Base-by-base conservation (phyloP, 2,113 vertebrate genomes). In the Vireo altiloquus region DNA sequence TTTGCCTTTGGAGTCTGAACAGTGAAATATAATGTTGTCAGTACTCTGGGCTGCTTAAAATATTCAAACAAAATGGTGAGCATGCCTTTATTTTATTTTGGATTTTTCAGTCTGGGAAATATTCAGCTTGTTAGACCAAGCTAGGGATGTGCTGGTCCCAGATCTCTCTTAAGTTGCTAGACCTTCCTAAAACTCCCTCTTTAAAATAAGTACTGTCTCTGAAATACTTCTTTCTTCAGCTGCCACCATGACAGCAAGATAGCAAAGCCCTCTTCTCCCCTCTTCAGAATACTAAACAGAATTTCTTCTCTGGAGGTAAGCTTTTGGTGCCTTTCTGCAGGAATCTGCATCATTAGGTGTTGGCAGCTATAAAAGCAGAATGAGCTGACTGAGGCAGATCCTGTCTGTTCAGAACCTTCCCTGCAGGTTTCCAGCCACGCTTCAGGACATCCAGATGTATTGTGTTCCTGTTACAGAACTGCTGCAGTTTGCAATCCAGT, bases 381-480 rank as follows among this genome's bases (percentile, higher is more conserved):
- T 6, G 50, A 92, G 90, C 94, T 94, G 90, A 91, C 69, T 44
- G 65, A 75, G 42, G 87, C 90, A 89, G 74, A 87, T 89, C 33
- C 60, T 91, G 42, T 35, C 53, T 70, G 30, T 75, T 92, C 56
- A 89, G 69, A 81, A 27, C 21, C 39, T 89, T 84, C 60, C 87
- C 74, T 64, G 54, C 6, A 4, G 86, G 54, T 57, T 94, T 30
- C 28, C 66, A 60, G 35, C 61, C n/a, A 1, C 1, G 27, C 89
- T 89, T 65, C 77, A 84, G 90, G 92, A 82, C 30, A 54, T 75
- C 40, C n/a, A 8, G 85, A 72, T 53, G 42, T 46, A 35, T 79
- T 76, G 60, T 5, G 31, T 11, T 87, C 56, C 59, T 56, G 10
- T 65, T 85, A 60, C 87, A 56, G 24, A 94, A 85, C 44, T 91